A percentile compares a stretch with the other conserved stretches of the same genome.
Evolutionary conservation across 2,888 invertebrate genomes (phyloP).

Genomic region (Chironomus tentans): DNA sequence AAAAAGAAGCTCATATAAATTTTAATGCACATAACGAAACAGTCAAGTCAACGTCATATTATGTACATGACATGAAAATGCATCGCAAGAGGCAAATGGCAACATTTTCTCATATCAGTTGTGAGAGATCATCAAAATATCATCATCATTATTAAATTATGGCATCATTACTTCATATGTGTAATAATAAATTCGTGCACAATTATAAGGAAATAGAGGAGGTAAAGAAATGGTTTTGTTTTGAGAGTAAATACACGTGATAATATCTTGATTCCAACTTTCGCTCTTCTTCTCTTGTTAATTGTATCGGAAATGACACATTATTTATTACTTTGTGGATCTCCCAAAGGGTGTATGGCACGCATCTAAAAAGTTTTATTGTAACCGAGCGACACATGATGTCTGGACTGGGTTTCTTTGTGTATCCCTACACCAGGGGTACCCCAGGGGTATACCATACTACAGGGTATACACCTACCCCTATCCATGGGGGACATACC

Average conservation of each 20-base stretch:
- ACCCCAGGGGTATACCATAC: too few relatives aligned
- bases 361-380: too few relatives aligned
- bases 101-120: neutral
- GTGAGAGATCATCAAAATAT: neutral
- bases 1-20: too few relatives aligned
- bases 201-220: neutral
- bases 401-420: too few relatives aligned
- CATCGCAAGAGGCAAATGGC: neutral
- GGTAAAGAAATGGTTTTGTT: neutral
- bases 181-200: neutral
- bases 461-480: too few relatives aligned
- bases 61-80: neutral
- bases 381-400: too few relatives aligned
- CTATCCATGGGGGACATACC: too few relatives aligned
- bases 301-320: neutral
- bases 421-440: too few relatives aligned
- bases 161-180: neutral
- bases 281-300: neutral
- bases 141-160: conserved; percentile 10
- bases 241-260: neutral
- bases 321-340: neutral
- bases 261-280: neutral
- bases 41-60: too few relatives aligned
- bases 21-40: too few relatives aligned
- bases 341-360: too few relatives aligned